A percentile compares a stretch with the other conserved stretches of the same genome.
Conservation (phyloP, 30 jellyfish, hydroid and myxozoan species). For the Turritopsis dohrnii region DNA sequence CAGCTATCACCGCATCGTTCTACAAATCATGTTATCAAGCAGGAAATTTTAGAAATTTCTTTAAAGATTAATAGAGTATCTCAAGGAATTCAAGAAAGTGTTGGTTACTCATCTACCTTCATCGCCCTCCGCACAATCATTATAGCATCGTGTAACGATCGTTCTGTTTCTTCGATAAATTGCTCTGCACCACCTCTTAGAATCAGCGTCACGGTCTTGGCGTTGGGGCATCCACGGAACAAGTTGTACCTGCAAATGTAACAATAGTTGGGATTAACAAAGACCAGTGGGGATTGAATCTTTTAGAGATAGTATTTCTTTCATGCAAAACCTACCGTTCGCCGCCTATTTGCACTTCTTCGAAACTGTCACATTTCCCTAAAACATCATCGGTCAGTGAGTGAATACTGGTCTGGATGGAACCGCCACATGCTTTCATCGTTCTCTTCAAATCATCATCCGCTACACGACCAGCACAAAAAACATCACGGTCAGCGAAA, state of each 20-base stretch:
- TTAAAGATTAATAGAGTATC: no score
- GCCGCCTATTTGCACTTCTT: slow-evolving; percentile 98
- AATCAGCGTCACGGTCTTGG: slow-evolving; percentile 85
- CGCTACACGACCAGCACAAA: slow-evolving; percentile 96
- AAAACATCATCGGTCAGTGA: slow-evolving; percentile 51
- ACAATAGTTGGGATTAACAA: not conserved
- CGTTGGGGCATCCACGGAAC: slow-evolving; percentile 90
- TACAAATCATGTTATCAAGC: no score
- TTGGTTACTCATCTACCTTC: slow-evolving; percentile 44
- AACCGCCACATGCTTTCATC: slow-evolving; percentile 99
- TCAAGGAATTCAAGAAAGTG: no score
- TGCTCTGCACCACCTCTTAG: slow-evolving; percentile 99
- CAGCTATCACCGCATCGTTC: slow-evolving; percentile 99
- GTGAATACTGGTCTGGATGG: slow-evolving; percentile 90
- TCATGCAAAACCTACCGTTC: no score
- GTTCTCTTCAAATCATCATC: slow-evolving; percentile 93
- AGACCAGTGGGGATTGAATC: not conserved
- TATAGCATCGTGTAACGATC: slow-evolving; percentile 98
- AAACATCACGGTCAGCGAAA: slow-evolving; percentile 96
- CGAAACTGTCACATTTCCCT: slow-evolving; percentile 95
- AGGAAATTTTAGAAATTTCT: no score
- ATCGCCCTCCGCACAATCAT: slow-evolving; percentile 97
- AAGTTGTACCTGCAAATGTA: slow-evolving; percentile 62
- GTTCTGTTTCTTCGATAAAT: slow-evolving; percentile 93
- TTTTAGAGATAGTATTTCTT: no score